These are phyloP conservation scores for Cryptocheilus praepositus DNA, from an alignment of 2,888 invertebrate genomes.

Conservation along the genomic window DNA sequence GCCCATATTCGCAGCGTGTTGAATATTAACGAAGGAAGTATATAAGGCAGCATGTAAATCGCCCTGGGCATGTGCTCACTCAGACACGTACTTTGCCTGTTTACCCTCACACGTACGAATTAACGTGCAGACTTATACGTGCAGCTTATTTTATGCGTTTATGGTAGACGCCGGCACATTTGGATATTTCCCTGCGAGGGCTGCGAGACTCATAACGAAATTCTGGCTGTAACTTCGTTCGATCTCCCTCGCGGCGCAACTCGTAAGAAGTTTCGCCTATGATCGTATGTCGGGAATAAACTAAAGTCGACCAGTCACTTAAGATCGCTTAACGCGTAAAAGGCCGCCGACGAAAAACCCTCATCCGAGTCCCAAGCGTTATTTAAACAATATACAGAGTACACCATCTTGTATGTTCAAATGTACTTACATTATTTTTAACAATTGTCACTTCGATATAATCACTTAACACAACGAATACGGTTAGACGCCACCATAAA, in stretches of 20 bases:
- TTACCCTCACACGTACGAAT: constrained; percentile 26
- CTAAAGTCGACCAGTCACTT: constrained; percentile 29
- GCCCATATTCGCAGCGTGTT: constrained; percentile 43
- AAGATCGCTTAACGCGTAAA: constrained; percentile 2
- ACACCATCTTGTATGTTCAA: too few species aligned
- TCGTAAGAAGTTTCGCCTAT: constrained; percentile 46
- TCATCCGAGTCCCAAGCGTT: not conserved
- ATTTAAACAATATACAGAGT: too few species aligned
- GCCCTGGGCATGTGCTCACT: constrained; percentile 15
- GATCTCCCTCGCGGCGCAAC: constrained; percentile 21
- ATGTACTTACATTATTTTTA: too few species aligned
- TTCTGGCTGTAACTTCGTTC: constrained; percentile 52
- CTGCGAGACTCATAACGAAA: constrained; percentile 71
- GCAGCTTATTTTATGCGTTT: constrained; percentile 43
- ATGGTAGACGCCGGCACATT: constrained; percentile 35
- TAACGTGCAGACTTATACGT: constrained; percentile 49
- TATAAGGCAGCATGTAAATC: constrained; percentile 20
- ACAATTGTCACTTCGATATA: too few species aligned
- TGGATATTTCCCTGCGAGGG: constrained; percentile 57
- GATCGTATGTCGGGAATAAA: constrained; percentile 49
- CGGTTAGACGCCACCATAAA: too few species aligned
- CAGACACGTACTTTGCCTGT: constrained; percentile 9
- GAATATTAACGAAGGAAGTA: constrained; percentile 44
- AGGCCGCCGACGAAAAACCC: not conserved
- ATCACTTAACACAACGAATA: too few species aligned